Conservation (phyloP, 1,140 invertebrate species). For the Manduca sexta region DNA sequence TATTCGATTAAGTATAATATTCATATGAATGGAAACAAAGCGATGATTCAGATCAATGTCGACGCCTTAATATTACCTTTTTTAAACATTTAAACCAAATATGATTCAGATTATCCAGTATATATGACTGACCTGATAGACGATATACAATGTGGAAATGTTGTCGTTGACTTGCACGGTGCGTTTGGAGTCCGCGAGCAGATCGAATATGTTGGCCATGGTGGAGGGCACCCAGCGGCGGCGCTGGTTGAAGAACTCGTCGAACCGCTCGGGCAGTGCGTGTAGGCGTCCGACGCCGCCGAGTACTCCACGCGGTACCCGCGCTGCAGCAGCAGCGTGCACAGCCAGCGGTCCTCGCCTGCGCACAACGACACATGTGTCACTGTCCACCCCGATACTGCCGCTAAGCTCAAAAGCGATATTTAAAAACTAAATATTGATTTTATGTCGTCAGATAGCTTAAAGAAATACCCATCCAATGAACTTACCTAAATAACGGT, state of each 20-base stretch:
- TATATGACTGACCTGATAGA: constrained; percentile 82
- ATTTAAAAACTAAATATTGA: too few species aligned
- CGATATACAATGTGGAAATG: constrained; percentile 95
- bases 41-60: too few species aligned
- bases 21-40: too few species aligned
- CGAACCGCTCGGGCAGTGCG: constrained; percentile 96
- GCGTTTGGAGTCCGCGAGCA: constrained; percentile 89
- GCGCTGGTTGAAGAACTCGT: constrained; percentile 97
- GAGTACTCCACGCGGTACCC: constrained; percentile 99
- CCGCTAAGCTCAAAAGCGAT: too few species aligned
- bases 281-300: constrained; percentile 97
- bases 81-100: too few species aligned
- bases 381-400: too few species aligned
- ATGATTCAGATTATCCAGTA: too few species aligned
- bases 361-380: neutral
- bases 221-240: constrained; percentile 97
- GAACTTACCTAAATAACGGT: too few species aligned
- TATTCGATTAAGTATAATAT: too few species aligned
- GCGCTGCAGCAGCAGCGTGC: constrained; percentile 92
- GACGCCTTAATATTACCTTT: neutral
- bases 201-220: constrained; percentile 96
- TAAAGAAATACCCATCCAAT: too few species aligned
- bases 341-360: constrained; percentile 96
- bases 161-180: constrained; percentile 97
- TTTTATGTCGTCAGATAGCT: too few species aligned